These are phyloP conservation scores for Dasypogon diadema DNA, from an alignment of 2,888 invertebrate genomes.

Conservation along the genomic window DNA sequence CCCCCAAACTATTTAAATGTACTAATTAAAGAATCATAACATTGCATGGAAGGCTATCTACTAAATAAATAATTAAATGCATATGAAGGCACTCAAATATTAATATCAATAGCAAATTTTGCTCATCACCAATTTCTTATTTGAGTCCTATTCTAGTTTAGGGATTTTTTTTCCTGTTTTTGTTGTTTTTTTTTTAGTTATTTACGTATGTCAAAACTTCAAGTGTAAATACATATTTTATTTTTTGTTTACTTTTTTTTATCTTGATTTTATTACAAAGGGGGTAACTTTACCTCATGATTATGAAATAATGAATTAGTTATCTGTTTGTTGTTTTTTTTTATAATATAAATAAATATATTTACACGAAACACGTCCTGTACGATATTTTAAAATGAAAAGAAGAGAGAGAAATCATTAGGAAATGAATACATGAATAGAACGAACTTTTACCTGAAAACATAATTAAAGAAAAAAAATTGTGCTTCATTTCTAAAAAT, in stretches of 20 bases:
- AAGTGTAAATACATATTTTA: too few relatives aligned
- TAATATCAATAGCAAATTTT: too few relatives aligned
- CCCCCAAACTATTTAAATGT: too few relatives aligned
- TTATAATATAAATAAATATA: conserved; percentile 23
- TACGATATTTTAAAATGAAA: conserved; percentile 31
- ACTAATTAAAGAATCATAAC: too few relatives aligned
- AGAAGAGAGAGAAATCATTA: conserved; percentile 8
- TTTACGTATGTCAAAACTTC: too few relatives aligned
- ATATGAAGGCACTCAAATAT: too few relatives aligned
- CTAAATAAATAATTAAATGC: too few relatives aligned
- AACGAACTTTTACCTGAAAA: conserved; percentile 42
- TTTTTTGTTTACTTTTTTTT: not conserved
- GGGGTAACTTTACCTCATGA: too few relatives aligned
- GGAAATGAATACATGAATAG: conserved; percentile 1
- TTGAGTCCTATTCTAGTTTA: too few relatives aligned
- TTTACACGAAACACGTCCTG: conserved; percentile 33
- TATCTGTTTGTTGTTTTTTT: conserved; percentile 41
- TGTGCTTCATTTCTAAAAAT: conserved; percentile 43
- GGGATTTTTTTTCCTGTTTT: too few relatives aligned
- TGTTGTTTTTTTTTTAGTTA: not conserved
- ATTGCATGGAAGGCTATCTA: too few relatives aligned
- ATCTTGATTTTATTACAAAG: not conserved
- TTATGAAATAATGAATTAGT: conserved; percentile 2
- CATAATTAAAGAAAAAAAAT: conserved; percentile 41
- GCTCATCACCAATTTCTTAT: too few relatives aligned